Evolutionary conservation across 2,113 vertebrate genomes (phyloP).

Genomic region (Axis porcinus): DNA sequence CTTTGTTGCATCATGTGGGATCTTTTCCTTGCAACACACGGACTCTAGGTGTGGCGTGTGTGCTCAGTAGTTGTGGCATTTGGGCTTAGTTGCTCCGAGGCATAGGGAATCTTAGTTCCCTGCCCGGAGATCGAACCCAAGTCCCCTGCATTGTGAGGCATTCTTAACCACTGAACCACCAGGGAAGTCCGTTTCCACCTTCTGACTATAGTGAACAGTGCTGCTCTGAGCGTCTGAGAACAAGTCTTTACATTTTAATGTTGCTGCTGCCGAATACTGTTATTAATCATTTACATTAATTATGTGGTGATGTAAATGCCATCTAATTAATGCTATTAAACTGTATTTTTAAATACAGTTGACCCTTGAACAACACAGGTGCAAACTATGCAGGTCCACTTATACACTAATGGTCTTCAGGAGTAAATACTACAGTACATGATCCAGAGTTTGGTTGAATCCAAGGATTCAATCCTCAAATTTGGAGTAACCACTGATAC

Average conservation of each 20-base stretch:
- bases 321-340: not conserved
- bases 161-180: not conserved
- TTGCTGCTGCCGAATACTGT: fast-evolving
- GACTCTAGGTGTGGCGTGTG: not conserved
- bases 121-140: not conserved
- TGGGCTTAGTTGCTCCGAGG: not conserved
- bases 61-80: not conserved
- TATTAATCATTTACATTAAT: not conserved
- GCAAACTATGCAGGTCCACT: not conserved
- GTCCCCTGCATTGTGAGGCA: not conserved
- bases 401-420: not conserved
- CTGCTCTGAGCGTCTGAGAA: fast-evolving
- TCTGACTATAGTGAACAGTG: fast-evolving
- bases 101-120: not conserved
- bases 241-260: not conserved
- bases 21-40: not conserved
- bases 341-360: not conserved
- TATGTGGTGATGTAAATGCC: not conserved
- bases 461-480: not conserved
- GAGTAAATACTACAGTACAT: not conserved
- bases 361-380: not conserved
- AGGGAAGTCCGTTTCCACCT: not conserved
- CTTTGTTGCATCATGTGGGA: not conserved
- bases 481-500: not conserved
- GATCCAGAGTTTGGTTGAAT: not conserved